Evolutionary conservation across 2,888 invertebrate genomes (phyloP).

Genomic region (Drosophila histrio): DNA sequence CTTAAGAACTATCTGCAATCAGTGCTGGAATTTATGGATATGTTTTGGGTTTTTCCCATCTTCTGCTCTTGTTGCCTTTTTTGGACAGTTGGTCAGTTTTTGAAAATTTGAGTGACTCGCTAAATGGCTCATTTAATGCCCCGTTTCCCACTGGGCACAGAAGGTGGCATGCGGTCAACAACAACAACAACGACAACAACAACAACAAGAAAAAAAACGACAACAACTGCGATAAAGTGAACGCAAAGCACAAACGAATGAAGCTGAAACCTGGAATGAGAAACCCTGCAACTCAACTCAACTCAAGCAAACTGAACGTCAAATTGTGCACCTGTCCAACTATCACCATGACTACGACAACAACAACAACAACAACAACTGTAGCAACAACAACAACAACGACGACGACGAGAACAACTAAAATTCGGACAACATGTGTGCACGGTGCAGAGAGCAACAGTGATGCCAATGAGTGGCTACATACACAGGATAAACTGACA

Average conservation of each 20-base stretch:
- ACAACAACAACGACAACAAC: conserved; percentile 50
- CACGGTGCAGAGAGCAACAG: conserved; percentile 28
- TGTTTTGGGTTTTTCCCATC: background rate
- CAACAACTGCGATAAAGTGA: conserved; percentile 48
- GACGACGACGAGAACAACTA: conserved; percentile 28
- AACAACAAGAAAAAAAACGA: conserved; percentile 38
- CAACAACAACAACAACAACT: conserved; percentile 35
- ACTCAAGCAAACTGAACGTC: conserved; percentile 66
- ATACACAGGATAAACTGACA: no score
- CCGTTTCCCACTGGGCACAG: conserved; percentile 72
- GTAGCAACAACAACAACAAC: conserved; percentile 6
- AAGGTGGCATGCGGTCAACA: conserved; percentile 74
- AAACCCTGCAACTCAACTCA: conserved; percentile 37
- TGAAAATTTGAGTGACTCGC: conserved; percentile 71
- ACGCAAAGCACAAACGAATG: conserved; percentile 73
- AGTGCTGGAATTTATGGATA: conserved; percentile 25
- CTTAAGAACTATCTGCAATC: conserved; percentile 39
- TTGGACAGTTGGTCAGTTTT: conserved; percentile 57
- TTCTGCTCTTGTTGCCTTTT: conserved; percentile 5
- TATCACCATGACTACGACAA: conserved; percentile 79
- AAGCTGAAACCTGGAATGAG: conserved; percentile 45
- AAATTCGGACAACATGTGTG: conserved; percentile 69
- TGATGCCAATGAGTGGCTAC: no score
- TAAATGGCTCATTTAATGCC: conserved; percentile 76
- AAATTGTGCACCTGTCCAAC: conserved; percentile 82